These are phyloP conservation scores for Struthidea cinerea DNA, from an alignment of 2,113 vertebrate species.

Conservation along the genomic window DNA sequence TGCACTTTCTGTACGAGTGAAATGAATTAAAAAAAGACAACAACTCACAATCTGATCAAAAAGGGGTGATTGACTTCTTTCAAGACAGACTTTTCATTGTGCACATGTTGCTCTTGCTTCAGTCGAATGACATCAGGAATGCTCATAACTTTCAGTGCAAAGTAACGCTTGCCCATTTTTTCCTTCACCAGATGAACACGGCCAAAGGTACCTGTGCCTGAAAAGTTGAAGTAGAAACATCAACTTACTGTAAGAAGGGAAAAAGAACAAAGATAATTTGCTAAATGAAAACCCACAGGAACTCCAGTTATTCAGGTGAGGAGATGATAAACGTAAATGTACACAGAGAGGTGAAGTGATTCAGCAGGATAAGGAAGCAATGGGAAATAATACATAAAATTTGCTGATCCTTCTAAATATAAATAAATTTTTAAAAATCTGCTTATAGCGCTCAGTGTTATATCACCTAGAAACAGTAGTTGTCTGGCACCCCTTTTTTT, in stretches of 20 bases:
- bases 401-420: neutral
- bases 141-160: constrained; percentile 94
- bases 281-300: neutral
- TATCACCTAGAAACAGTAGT: neutral
- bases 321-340: neutral
- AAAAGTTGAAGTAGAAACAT: neutral
- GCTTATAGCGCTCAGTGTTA: neutral
- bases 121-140: constrained; percentile 92
- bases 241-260: neutral
- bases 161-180: constrained; percentile 79
- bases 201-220: constrained; percentile 93
- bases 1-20: neutral
- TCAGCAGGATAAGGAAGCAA: neutral
- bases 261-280: neutral
- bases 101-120: constrained; percentile 95
- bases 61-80: constrained; percentile 90
- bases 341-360: neutral
- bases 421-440: neutral
- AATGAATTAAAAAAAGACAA: neutral
- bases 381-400: neutral
- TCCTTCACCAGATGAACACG: constrained; percentile 91
- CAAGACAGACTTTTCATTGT: constrained; percentile 94
- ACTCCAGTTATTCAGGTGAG: neutral
- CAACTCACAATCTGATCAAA: constrained; percentile 89
- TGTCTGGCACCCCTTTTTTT: neutral